Evolutionary conservation across 1,140 invertebrate species (phyloP).

Genomic region (Aphaenogaster floridana): DNA sequence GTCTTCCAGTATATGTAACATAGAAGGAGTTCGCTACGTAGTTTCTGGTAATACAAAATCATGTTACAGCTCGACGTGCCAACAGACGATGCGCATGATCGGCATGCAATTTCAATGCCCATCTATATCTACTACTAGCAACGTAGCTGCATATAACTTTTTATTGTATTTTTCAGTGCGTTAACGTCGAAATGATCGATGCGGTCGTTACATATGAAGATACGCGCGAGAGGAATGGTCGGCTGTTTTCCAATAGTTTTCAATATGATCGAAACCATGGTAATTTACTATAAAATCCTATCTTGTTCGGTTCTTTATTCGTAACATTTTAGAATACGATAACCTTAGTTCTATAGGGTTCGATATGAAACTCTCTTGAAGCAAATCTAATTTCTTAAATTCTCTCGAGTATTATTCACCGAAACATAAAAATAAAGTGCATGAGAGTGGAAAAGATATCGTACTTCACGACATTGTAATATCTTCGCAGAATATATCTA

Average conservation of each 20-base stretch:
- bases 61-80: constrained; percentile 35
- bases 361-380: neutral
- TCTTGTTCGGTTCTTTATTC: constrained; percentile 12
- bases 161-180: constrained; percentile 31
- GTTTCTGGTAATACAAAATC: constrained; percentile 39
- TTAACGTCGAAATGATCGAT: constrained; percentile 51
- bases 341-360: neutral
- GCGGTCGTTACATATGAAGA: constrained; percentile 33
- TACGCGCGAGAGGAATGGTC: neutral
- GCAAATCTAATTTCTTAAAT: constrained; percentile 35
- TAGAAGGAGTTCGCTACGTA: neutral
- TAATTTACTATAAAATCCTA: constrained; percentile 55
- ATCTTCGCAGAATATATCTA: constrained; percentile 22
- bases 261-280: constrained; percentile 7
- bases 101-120: constrained; percentile 21
- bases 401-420: constrained; percentile 15
- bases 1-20: neutral
- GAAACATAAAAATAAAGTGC: constrained; percentile 13
- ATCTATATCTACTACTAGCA: neutral
- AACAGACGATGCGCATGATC: constrained; percentile 27
- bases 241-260: constrained; percentile 52
- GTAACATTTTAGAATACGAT: constrained; percentile 3
- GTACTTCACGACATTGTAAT: neutral
- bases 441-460: neutral
- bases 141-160: neutral